Evolutionary conservation across 2,888 invertebrate genomes (phyloP), one percentile per base, ranked within the genome.

Genomic region (Creontiades dilutus): DNA sequence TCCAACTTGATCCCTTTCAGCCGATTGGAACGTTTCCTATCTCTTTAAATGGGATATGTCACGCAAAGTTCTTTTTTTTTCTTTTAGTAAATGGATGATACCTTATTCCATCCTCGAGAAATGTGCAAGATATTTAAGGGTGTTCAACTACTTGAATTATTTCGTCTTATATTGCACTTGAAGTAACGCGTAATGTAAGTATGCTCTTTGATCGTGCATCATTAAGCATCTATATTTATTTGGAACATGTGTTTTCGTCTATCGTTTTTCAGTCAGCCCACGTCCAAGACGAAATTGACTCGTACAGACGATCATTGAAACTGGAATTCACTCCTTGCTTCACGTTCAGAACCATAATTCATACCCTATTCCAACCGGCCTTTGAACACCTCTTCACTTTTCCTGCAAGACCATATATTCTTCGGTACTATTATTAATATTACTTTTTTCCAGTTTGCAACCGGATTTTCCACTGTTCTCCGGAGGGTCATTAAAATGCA

Each of bases 1-100:
- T 52, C n/a, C 12, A 19, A 5, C 16, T 37, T 61, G 55, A 37
- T 12, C 28, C 52, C 85, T 57, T 19, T 19, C 28, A 57, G 28
- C 57, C 55, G 85, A 85, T 85, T 85, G 85, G 61, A 85, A 85
- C 85, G 61, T 85, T 85, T 55, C 27, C 85, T 85, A 85, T 85
- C 85, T 85, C 37, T 61, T 55, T 48, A 85, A 85, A 57, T 28
- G 85, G 57, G 57, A 85, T 85, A 85, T 85, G 61, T 85, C 85
- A 85, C 57, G 28, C 57, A 13, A 82, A 85, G 61, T 61, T 61
- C 61, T 61, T 57, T 85, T 85, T 28, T 85, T 85, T 19, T 28
- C 37, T 61, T 14, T 28, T 5, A 13, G 37, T 61, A 85, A 85
- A 85, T 61, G 37, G 3, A 4, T 37, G 37, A 37, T 37, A 37